These are phyloP conservation scores for Neopipo cinnamomea DNA, from an alignment of 2,113 vertebrate species.

Conservation along the genomic window DNA sequence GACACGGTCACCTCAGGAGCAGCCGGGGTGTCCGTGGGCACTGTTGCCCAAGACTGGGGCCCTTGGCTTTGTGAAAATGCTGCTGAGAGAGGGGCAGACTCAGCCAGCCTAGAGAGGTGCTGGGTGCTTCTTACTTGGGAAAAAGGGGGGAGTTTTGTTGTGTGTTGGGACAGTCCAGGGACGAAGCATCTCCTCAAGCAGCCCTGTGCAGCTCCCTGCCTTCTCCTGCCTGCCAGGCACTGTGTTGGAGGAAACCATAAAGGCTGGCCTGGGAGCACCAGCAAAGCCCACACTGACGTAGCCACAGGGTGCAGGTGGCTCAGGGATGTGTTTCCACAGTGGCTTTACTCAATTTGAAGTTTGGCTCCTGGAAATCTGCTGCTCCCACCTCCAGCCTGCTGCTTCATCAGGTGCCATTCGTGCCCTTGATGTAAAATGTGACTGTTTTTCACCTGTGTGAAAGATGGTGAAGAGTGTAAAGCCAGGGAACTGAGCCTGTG, in stretches of 20 bases:
- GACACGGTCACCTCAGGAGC: fast-evolving
- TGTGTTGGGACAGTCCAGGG: fast-evolving
- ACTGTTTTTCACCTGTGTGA: not conserved
- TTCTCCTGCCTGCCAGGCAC: not conserved
- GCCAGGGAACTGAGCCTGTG: not conserved
- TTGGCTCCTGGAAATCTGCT: not conserved
- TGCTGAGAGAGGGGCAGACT: not conserved
- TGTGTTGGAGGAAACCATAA: fast-evolving
- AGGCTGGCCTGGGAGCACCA: not conserved
- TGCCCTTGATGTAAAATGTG: not conserved
- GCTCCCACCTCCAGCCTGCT: not conserved
- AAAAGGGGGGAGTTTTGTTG: not conserved
- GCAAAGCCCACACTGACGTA: fast-evolving
- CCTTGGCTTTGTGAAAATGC: fast-evolving
- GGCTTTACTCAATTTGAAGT: not conserved
- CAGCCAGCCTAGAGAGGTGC: not conserved
- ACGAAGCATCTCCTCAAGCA: not conserved
- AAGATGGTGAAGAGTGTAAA: not conserved
- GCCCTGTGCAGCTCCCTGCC: not conserved
- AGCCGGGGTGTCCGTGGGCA: not conserved
- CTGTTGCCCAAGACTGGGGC: fast-evolving
- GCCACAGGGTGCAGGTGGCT: not conserved
- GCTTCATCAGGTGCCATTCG: fast-evolving
- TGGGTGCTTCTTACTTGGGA: not conserved
- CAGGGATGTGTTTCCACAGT: not conserved